Base-by-base conservation (phyloP, 2,888 invertebrate genomes). In the Ditylenchus weischeri region DNA sequence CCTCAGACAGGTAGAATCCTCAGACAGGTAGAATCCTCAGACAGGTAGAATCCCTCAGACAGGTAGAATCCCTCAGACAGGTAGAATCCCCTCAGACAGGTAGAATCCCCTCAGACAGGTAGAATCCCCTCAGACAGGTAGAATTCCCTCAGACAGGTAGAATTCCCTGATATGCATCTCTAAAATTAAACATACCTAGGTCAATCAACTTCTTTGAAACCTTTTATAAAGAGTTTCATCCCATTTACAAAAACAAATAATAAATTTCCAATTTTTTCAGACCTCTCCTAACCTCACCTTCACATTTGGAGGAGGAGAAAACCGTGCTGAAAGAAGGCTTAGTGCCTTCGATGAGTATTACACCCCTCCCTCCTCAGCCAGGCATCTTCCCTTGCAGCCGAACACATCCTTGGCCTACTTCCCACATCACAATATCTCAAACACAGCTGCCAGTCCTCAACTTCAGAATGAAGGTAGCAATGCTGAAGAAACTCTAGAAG, bases 361-460 rank as follows among this genome's bases (percentile, higher is more conserved):
- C 54, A 54, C 54, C 13, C 54, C 54, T 23, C 54, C 54, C 54
- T 54, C 54, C 15, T 54, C n/a, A 15, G n/a, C n/a, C 21, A 54
- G 51, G 29, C 54, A 54, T 18, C 11, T 15, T 11, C 54, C 54
- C 11, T 21, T 23, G 11, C 54, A 54, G 54, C 21, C 21, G 13
- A 11, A 29, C 2, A 29, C 15, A 23, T 54, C 54, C 6, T 19
- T 50, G n/a, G 23, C 54, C 21, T 23, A 54, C n/a, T 54, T 15
- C 29, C 10, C 54, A 7, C 29, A 54, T 54, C 54, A 21, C 23
- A 4, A 21, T 4, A 19, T 19, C 54, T 54, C n/a, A 11, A 21
- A 54, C 29, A 29, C 54, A 11, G n/a, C 50, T 50, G 18, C 50
- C 3, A 21, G 50, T 19, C 29, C 29, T 29, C 2, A 29, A 29